A percentile compares a stretch with the other conserved stretches of the same genome.
phyloP scores from a whole-genome alignment of 2,888 invertebrate genomes.

The Anaspis maculata region DNA sequence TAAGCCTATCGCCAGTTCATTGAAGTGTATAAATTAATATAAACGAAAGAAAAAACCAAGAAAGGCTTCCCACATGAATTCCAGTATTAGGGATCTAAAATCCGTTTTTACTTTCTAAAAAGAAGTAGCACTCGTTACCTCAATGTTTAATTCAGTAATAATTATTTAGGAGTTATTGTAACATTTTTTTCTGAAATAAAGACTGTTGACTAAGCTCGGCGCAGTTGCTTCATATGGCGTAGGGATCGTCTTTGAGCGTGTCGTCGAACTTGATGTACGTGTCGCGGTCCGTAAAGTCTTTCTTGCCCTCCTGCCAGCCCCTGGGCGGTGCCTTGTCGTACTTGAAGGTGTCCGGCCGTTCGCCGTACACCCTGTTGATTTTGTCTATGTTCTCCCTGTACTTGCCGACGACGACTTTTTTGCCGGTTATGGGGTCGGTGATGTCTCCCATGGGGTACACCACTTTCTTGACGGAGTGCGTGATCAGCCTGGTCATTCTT shows the following conservation, averaged over 20 bases:
- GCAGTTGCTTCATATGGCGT: too few species aligned
- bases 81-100: too few species aligned
- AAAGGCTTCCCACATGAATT: too few species aligned
- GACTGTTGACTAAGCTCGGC: conserved; percentile 35
- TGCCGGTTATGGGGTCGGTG: conserved; percentile 78
- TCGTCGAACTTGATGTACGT: conserved; percentile 74
- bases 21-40: too few species aligned
- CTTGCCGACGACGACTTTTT: conserved; percentile 62
- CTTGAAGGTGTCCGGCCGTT: conserved; percentile 58
- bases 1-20: too few species aligned
- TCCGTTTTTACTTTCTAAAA: too few species aligned
- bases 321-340: conserved; percentile 69
- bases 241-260: conserved; percentile 64
- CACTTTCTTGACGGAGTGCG: conserved; percentile 71
- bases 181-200: conserved; percentile 10
- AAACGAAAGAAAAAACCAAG: too few species aligned
- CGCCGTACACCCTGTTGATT: conserved; percentile 60
- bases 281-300: conserved; percentile 71
- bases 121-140: too few species aligned
- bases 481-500: conserved; percentile 66
- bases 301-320: conserved; percentile 74
- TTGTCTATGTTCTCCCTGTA: conserved; percentile 70
- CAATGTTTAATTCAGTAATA: too few species aligned
- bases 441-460: conserved; percentile 77
- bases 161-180: conserved; percentile 9